Base-by-base conservation (phyloP, 2,888 invertebrate species). In the Euzetes globulus region DNA sequence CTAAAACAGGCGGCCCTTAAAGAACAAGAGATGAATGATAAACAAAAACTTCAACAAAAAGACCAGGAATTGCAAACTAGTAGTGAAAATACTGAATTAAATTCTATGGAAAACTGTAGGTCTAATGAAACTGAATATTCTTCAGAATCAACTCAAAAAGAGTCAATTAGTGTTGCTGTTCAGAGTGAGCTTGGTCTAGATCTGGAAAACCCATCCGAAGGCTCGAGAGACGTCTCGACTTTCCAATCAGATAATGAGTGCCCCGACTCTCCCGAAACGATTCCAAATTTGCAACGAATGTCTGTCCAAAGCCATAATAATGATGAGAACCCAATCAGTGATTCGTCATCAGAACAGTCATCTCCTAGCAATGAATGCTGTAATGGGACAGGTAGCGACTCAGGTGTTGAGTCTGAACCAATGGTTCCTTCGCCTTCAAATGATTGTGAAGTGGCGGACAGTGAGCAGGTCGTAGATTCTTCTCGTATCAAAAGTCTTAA, bases 1-100 rank as follows among this genome's bases (percentile, higher is more conserved):
- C 27, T 71, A n/a, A 45, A 47, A 19, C 45, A 71, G 45, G 72
- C 72, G 6, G 72, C 37, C 9, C 22, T 52, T 45, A 50, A 52
- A 5, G 52, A 50, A 25, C 52, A 50, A 25, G 25, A 58, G 19
- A n/a, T n/a, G n/a, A n/a, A n/a, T n/a, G n/a, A n/a, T n/a, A n/a
- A n/a, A n/a, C n/a, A n/a, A n/a, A n/a, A n/a, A n/a, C n/a, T n/a
- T n/a, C n/a, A n/a, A n/a, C 58, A 58, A 27, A 58, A 58, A 22
- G 58, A 58, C 6, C 58, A 50, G n/a, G 17, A 50, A 50, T 50
- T 50, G 41, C 41, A 41, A 41, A 41, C 41, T 41, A 41, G 5
- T 41, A 41, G 41, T 41, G 41, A 41, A 41, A 41, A 5, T 9
- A 41, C 5, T 41, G 41, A 41, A 5, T 9, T 11, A 41, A 41